These are phyloP conservation scores for Hirundichthys speculiger DNA, from an alignment of 2,113 vertebrate genomes.

Conservation along the genomic window DNA sequence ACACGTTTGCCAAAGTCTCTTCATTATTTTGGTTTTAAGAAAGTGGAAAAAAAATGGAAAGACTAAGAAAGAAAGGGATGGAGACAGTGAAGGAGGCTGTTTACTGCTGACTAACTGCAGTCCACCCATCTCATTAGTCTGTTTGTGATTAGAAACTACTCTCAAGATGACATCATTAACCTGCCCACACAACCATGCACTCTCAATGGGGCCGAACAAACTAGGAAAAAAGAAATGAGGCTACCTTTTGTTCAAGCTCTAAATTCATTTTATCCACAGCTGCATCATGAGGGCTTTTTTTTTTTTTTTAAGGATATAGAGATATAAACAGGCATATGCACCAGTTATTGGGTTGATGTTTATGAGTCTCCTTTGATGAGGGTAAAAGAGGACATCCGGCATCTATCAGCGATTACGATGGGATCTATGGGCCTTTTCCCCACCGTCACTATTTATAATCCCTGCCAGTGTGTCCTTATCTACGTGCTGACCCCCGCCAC, in stretches of 20 bases:
- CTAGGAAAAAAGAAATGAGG: conserved; percentile 42
- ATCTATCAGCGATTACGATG: conserved; percentile 42
- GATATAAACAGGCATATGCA: conserved; percentile 2
- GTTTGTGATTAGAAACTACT: conserved; percentile 70
- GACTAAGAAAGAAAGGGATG: not conserved
- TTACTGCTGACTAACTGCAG: conserved; percentile 55
- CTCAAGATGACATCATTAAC: conserved; percentile 66
- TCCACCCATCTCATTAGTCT: conserved; percentile 62
- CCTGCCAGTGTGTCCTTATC: conserved; percentile 65
- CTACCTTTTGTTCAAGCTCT: conserved; percentile 19
- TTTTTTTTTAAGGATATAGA: not conserved
- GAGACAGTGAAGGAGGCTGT: conserved; percentile 10
- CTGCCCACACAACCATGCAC: conserved; percentile 64
- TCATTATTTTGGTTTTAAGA: conserved; percentile 24
- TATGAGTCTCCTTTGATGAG: not conserved
- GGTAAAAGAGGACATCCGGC: conserved; percentile 35
- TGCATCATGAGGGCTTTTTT: not conserved
- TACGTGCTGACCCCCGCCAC: conserved; percentile 59
- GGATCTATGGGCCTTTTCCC: conserved; percentile 51
- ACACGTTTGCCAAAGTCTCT: conserved; percentile 30
- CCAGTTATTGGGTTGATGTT: not conserved
- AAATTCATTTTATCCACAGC: conserved; percentile 33
- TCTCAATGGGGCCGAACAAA: conserved; percentile 62
- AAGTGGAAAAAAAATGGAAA: conserved; percentile 7
- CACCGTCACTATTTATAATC: conserved; percentile 68